Percentiles rank a stretch among this genome's conserved stretches.
These are phyloP conservation scores for Anser brachyrhynchus DNA, from an alignment of 2,113 vertebrate species.

Conservation along the genomic window DNA sequence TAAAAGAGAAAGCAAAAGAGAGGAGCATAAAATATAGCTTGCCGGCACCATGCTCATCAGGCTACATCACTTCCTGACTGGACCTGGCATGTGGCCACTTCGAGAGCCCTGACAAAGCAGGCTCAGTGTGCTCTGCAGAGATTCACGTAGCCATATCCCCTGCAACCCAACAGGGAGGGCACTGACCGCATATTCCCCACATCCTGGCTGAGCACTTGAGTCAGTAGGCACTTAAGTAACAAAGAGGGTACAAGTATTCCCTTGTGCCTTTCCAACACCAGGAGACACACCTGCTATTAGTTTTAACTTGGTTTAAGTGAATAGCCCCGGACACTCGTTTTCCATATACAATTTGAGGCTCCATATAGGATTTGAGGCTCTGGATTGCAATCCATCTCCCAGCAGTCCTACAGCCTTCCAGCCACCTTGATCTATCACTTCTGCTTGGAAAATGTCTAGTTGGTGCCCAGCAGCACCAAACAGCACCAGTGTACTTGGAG, in stretches of 20 bases:
- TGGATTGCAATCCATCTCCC: background rate
- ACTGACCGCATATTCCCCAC: background rate
- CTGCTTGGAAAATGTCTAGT: background rate
- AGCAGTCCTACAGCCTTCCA: background rate
- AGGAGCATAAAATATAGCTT: background rate
- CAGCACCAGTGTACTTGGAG: background rate
- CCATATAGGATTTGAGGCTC: background rate
- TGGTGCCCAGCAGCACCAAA: background rate
- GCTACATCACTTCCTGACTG: slow-evolving; percentile 30
- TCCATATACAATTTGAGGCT: background rate
- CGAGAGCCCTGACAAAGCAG: background rate
- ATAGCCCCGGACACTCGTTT: background rate
- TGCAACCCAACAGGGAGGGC: background rate
- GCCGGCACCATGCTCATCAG: background rate
- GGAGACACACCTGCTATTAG: fast-evolving
- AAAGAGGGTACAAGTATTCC: background rate
- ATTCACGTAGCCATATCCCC: slow-evolving; percentile 39
- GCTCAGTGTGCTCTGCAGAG: background rate
- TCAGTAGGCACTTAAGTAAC: background rate
- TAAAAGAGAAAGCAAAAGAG: slow-evolving; percentile 49
- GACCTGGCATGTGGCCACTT: slow-evolving; percentile 12
- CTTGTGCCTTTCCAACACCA: fast-evolving
- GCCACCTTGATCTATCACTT: background rate
- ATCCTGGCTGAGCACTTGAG: background rate
- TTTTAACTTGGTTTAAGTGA: background rate